Percentiles rank a stretch among this genome's conserved stretches.
phyloP scores from a whole-genome alignment of 1,140 invertebrate genomes.

The Brachionus plicatilis region DNA sequence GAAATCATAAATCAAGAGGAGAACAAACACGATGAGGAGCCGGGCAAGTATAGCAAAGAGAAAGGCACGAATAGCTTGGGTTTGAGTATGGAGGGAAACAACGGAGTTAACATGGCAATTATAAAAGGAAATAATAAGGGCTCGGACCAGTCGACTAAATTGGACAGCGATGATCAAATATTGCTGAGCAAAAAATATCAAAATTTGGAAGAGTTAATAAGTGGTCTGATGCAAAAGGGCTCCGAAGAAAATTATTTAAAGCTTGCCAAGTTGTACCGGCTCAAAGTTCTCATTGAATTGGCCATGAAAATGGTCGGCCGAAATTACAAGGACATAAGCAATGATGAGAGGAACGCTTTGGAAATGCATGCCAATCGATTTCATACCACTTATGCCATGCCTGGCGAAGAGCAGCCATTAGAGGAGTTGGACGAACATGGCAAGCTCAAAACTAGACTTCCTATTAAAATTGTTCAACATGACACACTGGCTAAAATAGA shows the following conservation, averaged over 20 bases:
- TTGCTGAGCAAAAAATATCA: constrained; percentile 31
- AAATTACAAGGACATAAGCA: constrained; percentile 27
- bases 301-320: constrained; percentile 31
- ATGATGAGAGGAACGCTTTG: constrained; percentile 3
- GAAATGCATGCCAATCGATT: constrained; percentile 24
- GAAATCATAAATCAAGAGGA: constrained; percentile 17
- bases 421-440: constrained; percentile 23
- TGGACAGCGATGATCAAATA: background rate
- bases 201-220: constrained; percentile 22
- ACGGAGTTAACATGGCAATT: constrained; percentile 32
- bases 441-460: background rate
- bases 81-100: constrained; percentile 21
- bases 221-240: background rate
- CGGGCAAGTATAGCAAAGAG: background rate
- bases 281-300: constrained; percentile 37
- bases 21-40: background rate
- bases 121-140: background rate
- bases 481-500: constrained; percentile 3
- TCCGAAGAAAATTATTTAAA: constrained; percentile 15
- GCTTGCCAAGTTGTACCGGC: background rate
- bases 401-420: constrained; percentile 6
- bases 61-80: background rate
- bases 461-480: constrained; percentile 28
- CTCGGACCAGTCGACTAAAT: background rate
- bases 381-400: constrained; percentile 35